Conservation (phyloP, 2,888 invertebrate species). For the Venusia cambrica region DNA sequence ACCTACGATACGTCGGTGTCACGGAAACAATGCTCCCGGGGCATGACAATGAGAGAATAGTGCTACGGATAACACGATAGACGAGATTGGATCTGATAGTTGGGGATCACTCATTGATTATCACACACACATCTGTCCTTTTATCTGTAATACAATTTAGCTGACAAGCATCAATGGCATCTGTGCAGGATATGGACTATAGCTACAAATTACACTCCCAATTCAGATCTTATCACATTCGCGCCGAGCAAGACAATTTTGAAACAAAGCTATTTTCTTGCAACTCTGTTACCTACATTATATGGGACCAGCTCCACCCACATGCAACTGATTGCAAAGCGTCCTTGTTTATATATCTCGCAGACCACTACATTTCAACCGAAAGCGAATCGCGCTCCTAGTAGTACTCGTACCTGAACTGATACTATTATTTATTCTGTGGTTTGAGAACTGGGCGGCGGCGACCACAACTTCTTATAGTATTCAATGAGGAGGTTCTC, state of each 20-base stretch:
- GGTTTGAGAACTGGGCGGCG: too few relatives aligned
- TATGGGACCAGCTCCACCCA: conserved; percentile 4
- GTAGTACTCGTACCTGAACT: too few relatives aligned
- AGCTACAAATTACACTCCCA: conserved; percentile 16
- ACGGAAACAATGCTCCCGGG: conserved; percentile 11
- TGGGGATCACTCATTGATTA: conserved; percentile 12
- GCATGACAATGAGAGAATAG: conserved; percentile 8
- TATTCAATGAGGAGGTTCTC: too few relatives aligned
- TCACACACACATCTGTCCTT: conserved; percentile 20
- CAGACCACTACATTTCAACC: background rate
- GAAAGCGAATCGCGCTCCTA: conserved; percentile 1
- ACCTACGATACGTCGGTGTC: conserved; percentile 13
- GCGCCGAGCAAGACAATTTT: conserved; percentile 10
- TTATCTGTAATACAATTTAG: conserved; percentile 23
- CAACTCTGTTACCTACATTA: conserved; percentile 5
- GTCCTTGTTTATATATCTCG: background rate
- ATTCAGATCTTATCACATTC: conserved; percentile 11
- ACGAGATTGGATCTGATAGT: conserved; percentile 12
- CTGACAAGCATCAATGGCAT: conserved; percentile 16
- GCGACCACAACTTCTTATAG: too few relatives aligned
- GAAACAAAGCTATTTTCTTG: conserved; percentile 7
- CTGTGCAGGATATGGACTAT: conserved; percentile 19
- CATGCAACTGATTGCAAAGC: conserved; percentile 8
- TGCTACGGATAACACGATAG: conserved; percentile 11
- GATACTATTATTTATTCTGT: too few relatives aligned